Percentiles rank a stretch among this genome's conserved stretches.
These are phyloP conservation scores for Cremastinae sp. DNA, from an alignment of 2,888 invertebrate species.

Conservation along the genomic window DNA sequence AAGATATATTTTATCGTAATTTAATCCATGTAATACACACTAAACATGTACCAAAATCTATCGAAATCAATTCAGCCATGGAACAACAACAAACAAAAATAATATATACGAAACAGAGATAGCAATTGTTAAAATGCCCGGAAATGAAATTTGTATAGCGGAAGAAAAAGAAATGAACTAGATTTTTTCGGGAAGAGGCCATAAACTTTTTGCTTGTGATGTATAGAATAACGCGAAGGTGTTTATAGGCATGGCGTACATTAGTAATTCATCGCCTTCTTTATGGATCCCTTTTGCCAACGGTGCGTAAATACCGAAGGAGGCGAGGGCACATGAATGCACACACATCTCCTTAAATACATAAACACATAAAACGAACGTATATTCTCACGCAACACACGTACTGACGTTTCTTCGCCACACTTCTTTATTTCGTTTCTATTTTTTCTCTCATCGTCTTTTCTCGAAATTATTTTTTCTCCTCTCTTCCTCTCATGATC, in stretches of 20 bases:
- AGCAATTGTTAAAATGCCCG: too few relatives aligned
- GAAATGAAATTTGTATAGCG: too few relatives aligned
- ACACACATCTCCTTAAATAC: too few relatives aligned
- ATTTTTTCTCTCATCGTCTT: neutral
- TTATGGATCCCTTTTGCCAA: slow-evolving; percentile 31
- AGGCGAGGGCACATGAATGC: slow-evolving; percentile 15
- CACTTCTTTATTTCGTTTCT: neutral
- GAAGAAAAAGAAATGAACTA: too few relatives aligned
- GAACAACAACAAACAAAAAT: too few relatives aligned
- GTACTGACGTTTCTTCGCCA: neutral
- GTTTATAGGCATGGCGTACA: slow-evolving; percentile 31
- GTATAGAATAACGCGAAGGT: neutral
- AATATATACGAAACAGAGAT: too few relatives aligned
- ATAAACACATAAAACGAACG: neutral
- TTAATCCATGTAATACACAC: too few relatives aligned
- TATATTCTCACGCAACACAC: neutral
- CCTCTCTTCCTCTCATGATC: neutral
- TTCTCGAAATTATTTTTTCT: neutral
- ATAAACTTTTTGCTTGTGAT: slow-evolving; percentile 4
- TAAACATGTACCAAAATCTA: too few relatives aligned
- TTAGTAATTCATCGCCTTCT: slow-evolving; percentile 56
- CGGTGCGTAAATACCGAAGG: slow-evolving; percentile 51
- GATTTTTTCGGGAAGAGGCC: too few relatives aligned
- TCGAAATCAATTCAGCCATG: too few relatives aligned
- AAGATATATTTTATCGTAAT: too few relatives aligned